Conservation (phyloP, 2,888 invertebrate species). For the Drosophila neotestacea region DNA sequence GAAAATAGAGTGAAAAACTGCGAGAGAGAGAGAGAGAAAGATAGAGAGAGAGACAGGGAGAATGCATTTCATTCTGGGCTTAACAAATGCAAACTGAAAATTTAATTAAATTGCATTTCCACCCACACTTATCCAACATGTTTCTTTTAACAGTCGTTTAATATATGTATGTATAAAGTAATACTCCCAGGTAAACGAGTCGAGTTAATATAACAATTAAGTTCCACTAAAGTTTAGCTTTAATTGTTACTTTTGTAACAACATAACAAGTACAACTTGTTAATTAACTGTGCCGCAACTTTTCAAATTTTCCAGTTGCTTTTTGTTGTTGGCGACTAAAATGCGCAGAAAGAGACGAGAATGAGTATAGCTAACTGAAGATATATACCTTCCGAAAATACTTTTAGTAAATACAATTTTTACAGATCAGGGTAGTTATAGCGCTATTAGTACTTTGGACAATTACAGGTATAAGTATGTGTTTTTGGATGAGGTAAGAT, state of each 20-base stretch:
- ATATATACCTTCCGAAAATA: too few species aligned
- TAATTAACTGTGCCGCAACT: conserved; percentile 49
- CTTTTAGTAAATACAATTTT: background rate
- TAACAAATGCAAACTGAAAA: conserved; percentile 69
- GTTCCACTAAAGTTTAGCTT: conserved; percentile 43
- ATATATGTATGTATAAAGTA: background rate
- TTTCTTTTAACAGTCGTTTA: conserved; percentile 6
- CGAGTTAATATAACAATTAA: conserved; percentile 67
- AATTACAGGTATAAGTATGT: too few species aligned
- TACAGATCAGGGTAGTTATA: background rate
- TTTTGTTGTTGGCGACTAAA: background rate
- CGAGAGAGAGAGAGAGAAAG: background rate
- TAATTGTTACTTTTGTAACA: conserved; percentile 53
- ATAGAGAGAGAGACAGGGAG: background rate
- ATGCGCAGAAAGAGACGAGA: background rate
- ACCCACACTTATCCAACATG: conserved; percentile 23
- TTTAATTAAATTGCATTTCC: conserved; percentile 70
- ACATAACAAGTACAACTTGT: conserved; percentile 5
- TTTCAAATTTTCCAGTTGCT: conserved; percentile 1
- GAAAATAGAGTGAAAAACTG: background rate
- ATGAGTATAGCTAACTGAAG: background rate
- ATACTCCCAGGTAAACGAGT: conserved; percentile 4
- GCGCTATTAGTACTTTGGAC: background rate
- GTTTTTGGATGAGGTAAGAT: too few species aligned
- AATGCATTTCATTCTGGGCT: background rate